Evolutionary conservation across 2,113 vertebrate species (phyloP), one percentile per base, ranked within the genome.

Genomic region (Salvator merianae): DNA sequence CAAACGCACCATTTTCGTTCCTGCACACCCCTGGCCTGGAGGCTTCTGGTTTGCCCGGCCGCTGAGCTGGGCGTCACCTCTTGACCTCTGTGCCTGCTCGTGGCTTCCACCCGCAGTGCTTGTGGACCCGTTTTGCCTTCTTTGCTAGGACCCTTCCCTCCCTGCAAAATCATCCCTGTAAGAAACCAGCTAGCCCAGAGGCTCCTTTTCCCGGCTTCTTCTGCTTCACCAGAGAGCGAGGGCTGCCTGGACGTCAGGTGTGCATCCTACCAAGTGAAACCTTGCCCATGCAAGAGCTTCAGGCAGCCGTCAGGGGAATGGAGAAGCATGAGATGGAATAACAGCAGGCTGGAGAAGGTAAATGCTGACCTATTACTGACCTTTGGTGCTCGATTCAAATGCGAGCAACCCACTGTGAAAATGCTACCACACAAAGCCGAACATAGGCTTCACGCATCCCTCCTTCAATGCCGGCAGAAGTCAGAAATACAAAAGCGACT

Each of bases 341-440:
- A 20, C 2, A 87, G 85, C 66, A 88, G 28, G 24, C 66, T 59
- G 68, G 36, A 85, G 68, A 79, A 84, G 81, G 71, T 82, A 68
- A 30, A 1, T 2, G 2, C 47, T 84, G 73, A 82, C 83, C 55
- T 87, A 80, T 50, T 86, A 30, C 59, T 83, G 63, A 84, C 84
- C 81, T 89, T 87, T 32, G 73, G 69, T 10, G n/a, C 38, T 83
- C 74, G 69, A 65, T 73, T 16, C 72, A 76, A 4, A 55, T 75
- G 1, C 30, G 32, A 83, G 34, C 73, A 63, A 10, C 55, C 55
- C 28, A 14, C 30, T 88, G 65, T 70, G 71, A 62, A 85, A 83
- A 50, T 18, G 40, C 26, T 24, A 4, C 53, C 43, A 2, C 7
- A 3, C 59, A 71, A 43, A 43, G 65, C 16, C 65, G 38, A 78